phyloP scores from a whole-genome alignment of 2,113 vertebrate genomes.

The Tetrao urogallus region DNA sequence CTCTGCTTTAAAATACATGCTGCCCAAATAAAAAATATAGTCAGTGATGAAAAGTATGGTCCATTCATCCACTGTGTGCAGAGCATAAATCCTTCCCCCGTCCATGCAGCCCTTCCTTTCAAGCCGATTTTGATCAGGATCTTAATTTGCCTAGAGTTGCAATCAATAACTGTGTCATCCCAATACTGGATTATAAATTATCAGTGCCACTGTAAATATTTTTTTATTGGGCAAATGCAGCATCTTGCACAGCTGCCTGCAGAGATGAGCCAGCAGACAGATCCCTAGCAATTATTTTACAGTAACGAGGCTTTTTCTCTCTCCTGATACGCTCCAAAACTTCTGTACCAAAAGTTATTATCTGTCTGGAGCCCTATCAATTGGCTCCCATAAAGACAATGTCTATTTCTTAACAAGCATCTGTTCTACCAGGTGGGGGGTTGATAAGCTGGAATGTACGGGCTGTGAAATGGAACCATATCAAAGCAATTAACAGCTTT shows the following conservation, averaged over 20 bases:
- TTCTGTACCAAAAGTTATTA: constrained; percentile 44
- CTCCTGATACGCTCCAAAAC: constrained; percentile 24
- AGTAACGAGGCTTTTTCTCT: constrained; percentile 28
- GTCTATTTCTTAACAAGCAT: constrained; percentile 51
- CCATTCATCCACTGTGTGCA: neutral
- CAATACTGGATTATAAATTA: constrained; percentile 15
- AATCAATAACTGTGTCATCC: constrained; percentile 40
- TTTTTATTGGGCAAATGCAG: constrained; percentile 4
- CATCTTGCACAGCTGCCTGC: neutral
- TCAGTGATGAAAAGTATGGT: neutral
- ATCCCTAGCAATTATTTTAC: constrained; percentile 13
- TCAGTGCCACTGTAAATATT: constrained; percentile 19
- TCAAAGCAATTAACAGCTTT: constrained; percentile 34
- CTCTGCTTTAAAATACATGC: neutral
- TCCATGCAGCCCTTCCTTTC: neutral
- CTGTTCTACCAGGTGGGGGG: constrained; percentile 56
- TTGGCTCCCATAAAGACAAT: constrained; percentile 31
- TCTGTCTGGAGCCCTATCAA: constrained; percentile 7
- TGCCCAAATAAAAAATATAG: neutral
- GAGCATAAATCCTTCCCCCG: neutral
- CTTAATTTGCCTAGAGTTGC: neutral
- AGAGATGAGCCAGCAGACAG: constrained; percentile 9
- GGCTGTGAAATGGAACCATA: constrained; percentile 44
- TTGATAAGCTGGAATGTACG: constrained; percentile 28
- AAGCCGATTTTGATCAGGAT: neutral